Evolutionary conservation across 2,113 vertebrate species (phyloP), one percentile per base, ranked within the genome.

Genomic region (Paracanthobrama guichenoti): DNA sequence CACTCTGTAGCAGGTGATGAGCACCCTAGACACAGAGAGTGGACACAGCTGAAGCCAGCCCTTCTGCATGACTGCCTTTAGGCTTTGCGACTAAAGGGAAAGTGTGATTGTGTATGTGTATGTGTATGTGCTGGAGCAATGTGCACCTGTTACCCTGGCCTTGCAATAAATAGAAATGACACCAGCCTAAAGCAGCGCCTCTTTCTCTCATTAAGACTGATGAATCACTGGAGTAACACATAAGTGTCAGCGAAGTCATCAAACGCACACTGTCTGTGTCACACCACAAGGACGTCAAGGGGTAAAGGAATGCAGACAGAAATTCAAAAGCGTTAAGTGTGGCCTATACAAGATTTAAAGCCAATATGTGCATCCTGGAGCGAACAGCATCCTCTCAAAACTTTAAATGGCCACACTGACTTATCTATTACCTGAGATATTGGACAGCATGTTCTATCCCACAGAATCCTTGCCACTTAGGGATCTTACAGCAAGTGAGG

Each of bases 111-210:
- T 85, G 18, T 75, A 59, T 48, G 62, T 78, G 46, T 80, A 75
- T 53, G 42, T 20, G 53, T 16, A 13, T 5, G 31, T 31, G 26
- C 24, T 75, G 26, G 28, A 53, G 73, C 46, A 16, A 75, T 67
- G 48, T 35, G 74, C 76, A 87, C 82, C 86, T 87, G 87, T 86
- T 82, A 83, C 79, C 60, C 46, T 39, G 39, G 39, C 6, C 39
- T 64, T 35, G 57, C 69, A 86, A 87, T 82, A 44, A 87, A 86
- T 39, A 72, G 55, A 81, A 64, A 39, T 50, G 84, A 79, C 87
- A 67, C 69, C 53, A 57, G 64, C 31, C 72, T 28, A 62, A 26
- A 55, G 35, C 50, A 44, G 39, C 78, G 50, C 13, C 76, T 73
- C 13, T 28, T 39, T 84, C 75, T 82, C 48, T 62, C 62, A 59